Evolutionary conservation across 2,888 invertebrate genomes (phyloP), one percentile per base, ranked within the genome.

Genomic region (Scaptomyza polygonia): DNA sequence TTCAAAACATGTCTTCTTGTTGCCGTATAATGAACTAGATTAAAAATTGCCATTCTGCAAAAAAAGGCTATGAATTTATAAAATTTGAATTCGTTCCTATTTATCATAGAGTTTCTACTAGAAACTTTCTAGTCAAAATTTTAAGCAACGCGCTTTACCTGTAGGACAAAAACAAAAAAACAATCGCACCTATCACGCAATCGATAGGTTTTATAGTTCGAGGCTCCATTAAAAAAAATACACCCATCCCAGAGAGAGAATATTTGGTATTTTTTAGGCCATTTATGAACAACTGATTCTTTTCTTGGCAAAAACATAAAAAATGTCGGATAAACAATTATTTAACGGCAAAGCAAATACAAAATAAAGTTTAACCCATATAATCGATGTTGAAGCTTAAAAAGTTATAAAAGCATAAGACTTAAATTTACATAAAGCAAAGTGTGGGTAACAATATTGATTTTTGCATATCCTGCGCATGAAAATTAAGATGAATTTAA

Each of bases 311-410:
- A 77, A 74, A 58, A 56, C 64, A 61, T 61, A 48, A 54, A 67
- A 74, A 74, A 68, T 74, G 59, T 77, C 74, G 58, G 63, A 73
- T 74, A 73, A 74, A 74, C 74, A 72, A 70, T 65, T 61, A 44
- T 51, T 55, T 54, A 66, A 71, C 71, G 42, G 36, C 18, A 14
- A 48, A 76, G 9, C n/a, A 27, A 51, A 16, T n/a, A 36, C 9
- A 6, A 32, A 57, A 47, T 58, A 54, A 58, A 66, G 30, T 29
- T 42, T 2, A 29, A 32, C 5, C 9, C 7, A 11, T 16, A 16
- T 54, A 39, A 42, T 34, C 32, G 14, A 56, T 51, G 55, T 39
- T 48, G n/a, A 39, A 55, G 16, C 16, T 32, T 36, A 12, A 47
- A 44, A 65, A 18, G 25, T 53, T 5, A 7, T 9, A 54, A 45